Base-by-base conservation (phyloP, 1,140 invertebrate genomes). In the Drosophila bifasciata region DNA sequence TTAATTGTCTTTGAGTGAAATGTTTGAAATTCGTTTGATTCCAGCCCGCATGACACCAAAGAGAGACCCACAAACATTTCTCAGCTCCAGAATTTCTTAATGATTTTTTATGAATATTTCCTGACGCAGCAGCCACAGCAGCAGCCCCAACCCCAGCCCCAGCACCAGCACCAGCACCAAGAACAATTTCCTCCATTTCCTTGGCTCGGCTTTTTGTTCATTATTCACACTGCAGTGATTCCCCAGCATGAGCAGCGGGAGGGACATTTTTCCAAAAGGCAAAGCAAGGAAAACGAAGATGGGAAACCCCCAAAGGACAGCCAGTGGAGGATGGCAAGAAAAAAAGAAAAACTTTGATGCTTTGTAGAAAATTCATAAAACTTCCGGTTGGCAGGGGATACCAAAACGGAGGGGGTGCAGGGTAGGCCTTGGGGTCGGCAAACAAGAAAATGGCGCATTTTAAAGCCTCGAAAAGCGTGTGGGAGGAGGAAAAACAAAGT, bases 361-460 rank as follows among this genome's bases (percentile, higher is more conserved):
- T 88, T 88, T 88, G 83, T 88, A 66, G 59, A 72, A 83, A 88
- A 88, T 88, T 88, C 83, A 88, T 88, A 88, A 88, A 88, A 88
- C 83, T 88, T 88, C 83, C 83, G 83, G 75, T 86, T 78, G 81
- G 62, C 17, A 60, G 36, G 25, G 9, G 25, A 13, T 39, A 25
- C 8, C 28, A 15, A 23, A 8, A 23, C 5, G n/a, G 23, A 0
- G 13, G 11, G 9, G 15, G 13, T 5, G 36, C 16, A 13, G 39
- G 19, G 40, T 23, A 58, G 69, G 50, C 52, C 53, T 43, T 36
- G 32, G 59, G 46, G 43, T 67, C 43, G 51, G 84, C 78, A 86
- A 86, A 86, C 83, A 88, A 79, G 79, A 88, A 86, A 88, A 88
- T 88, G 83, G 83, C 83, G 83, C 83, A 88, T 88, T 88, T 88